Evolutionary conservation across 2,113 vertebrate genomes (phyloP).

Genomic region (Collichthys lucidus): DNA sequence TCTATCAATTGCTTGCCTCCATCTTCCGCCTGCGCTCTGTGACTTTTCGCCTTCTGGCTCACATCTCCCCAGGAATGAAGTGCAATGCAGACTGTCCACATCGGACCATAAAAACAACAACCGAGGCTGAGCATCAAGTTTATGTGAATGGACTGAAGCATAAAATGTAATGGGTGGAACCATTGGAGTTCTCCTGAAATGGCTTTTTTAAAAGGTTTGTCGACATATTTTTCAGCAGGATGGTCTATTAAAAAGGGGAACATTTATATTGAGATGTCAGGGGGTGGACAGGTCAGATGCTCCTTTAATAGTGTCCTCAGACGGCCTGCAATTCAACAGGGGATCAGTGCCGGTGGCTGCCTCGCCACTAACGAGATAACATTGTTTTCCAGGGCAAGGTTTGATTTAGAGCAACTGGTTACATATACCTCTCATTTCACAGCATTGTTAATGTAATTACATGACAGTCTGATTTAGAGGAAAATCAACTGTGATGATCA

Average conservation of each 20-base stretch:
- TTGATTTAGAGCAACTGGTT: constrained; percentile 63
- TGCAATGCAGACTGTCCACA: constrained; percentile 73
- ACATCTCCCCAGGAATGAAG: constrained; percentile 76
- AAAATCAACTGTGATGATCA: constrained; percentile 47
- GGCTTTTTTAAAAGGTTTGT: constrained; percentile 78
- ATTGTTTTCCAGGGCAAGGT: constrained; percentile 63
- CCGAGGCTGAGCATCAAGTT: constrained; percentile 77
- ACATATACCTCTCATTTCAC: constrained; percentile 68
- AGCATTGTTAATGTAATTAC: constrained; percentile 64
- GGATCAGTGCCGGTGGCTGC: constrained; percentile 48
- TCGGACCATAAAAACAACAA: constrained; percentile 78
- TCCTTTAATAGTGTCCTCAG: constrained; percentile 73
- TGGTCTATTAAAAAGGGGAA: constrained; percentile 75
- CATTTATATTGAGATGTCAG: constrained; percentile 77
- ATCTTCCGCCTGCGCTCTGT: constrained; percentile 63
- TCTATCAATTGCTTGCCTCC: constrained; percentile 77
- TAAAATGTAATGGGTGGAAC: constrained; percentile 82
- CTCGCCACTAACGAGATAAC: constrained; percentile 65
- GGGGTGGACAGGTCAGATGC: constrained; percentile 70
- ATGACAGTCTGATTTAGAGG: constrained; percentile 62
- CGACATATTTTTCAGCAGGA: constrained; percentile 75
- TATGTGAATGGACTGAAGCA: constrained; percentile 79
- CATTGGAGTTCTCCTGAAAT: constrained; percentile 72
- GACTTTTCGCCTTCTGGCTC: constrained; percentile 72
- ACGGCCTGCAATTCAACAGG: constrained; percentile 51